phyloP scores from a whole-genome alignment of 1,140 invertebrate species.

The Amyelois transitella region DNA sequence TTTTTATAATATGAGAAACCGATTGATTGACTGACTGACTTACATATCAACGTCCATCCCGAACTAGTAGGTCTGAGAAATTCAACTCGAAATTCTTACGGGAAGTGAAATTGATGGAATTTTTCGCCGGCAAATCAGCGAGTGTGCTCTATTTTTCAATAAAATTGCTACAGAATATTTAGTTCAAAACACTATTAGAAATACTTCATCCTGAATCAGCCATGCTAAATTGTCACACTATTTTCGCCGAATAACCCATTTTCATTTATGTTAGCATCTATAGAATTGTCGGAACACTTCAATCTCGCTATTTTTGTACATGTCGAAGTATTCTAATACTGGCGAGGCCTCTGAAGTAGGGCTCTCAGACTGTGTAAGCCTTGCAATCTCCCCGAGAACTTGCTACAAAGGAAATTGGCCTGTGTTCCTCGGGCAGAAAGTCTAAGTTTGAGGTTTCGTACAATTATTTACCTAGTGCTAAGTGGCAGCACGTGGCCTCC shows the following conservation, averaged over 20 bases:
- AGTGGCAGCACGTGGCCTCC: constrained; percentile 58
- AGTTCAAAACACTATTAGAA: too few species aligned
- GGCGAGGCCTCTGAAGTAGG: constrained; percentile 52
- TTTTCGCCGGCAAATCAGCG: too few species aligned
- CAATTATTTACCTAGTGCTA: constrained; percentile 51
- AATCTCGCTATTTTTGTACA: constrained; percentile 61
- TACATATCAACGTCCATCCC: too few species aligned
- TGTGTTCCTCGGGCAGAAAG: constrained; percentile 32
- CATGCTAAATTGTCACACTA: neutral
- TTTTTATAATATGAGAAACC: too few species aligned
- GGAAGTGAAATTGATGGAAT: too few species aligned
- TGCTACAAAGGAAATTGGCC: constrained; percentile 34
- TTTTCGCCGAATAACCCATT: neutral
- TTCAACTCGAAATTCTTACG: too few species aligned
- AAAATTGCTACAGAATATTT: too few species aligned
- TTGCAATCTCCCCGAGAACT: constrained; percentile 35
- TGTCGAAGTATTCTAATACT: constrained; percentile 58
- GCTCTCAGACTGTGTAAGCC: constrained; percentile 42
- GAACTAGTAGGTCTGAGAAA: too few species aligned
- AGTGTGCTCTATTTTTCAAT: too few species aligned
- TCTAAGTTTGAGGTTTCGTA: constrained; percentile 34
- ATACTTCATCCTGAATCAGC: too few species aligned
- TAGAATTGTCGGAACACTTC: constrained; percentile 47
- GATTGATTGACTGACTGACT: too few species aligned
- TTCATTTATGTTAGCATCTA: neutral